Evolutionary conservation across 35 echinoderm and acorn worm species (phyloP).

Genomic region (Diadema setosum): DNA sequence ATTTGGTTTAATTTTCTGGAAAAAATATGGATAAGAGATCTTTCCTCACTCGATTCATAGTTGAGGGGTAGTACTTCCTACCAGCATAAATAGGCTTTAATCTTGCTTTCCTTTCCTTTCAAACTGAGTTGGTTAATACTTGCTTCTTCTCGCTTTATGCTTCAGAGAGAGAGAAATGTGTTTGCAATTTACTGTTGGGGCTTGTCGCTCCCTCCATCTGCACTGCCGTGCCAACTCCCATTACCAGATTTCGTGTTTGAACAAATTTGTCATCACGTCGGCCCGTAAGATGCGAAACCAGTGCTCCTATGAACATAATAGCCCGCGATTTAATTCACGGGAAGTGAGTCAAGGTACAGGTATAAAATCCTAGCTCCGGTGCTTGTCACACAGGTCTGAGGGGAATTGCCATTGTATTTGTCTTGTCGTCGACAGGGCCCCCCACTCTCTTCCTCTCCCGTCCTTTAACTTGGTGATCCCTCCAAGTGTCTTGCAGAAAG

Average conservation of each 20-base stretch:
- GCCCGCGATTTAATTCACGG: slow-evolving; percentile 14
- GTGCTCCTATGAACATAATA: slow-evolving; percentile 12
- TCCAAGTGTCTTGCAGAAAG: no score
- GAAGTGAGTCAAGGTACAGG: slow-evolving; percentile 17
- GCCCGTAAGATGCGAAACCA: slow-evolving; percentile 24
- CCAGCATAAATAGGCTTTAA: not conserved
- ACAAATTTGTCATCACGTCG: slow-evolving; percentile 25
- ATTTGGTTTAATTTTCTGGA: not conserved
- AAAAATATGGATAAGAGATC: not conserved
- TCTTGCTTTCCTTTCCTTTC: not conserved
- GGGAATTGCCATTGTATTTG: not conserved
- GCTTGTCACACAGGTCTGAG: not conserved
- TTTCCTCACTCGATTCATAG: not conserved
- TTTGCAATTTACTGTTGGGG: not conserved
- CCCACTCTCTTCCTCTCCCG: not conserved
- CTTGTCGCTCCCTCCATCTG: slow-evolving; percentile 7
- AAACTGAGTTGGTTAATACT: not conserved
- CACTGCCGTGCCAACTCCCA: slow-evolving; percentile 1
- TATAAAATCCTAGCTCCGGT: not conserved
- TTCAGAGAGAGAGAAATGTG: not conserved
- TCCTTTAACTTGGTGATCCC: not conserved
- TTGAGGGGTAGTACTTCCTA: not conserved
- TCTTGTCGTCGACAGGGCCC: not conserved
- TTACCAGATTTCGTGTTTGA: slow-evolving; percentile 2
- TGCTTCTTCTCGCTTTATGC: slow-evolving; percentile 1